Base-by-base conservation (phyloP, 1,140 invertebrate genomes). In the Drosophila micromelanica region DNA sequence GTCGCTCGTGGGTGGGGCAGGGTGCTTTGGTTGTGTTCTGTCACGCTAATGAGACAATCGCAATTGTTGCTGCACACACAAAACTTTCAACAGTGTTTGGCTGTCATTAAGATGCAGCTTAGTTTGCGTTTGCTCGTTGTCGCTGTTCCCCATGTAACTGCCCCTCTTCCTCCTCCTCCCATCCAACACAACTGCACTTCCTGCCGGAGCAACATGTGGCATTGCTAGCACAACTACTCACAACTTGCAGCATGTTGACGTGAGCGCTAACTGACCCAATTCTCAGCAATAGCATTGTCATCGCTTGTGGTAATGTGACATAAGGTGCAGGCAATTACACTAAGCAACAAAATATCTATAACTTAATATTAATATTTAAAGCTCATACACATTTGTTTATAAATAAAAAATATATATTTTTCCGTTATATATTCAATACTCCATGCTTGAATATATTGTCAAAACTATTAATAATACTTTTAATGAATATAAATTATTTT, bases 41-140 rank as follows among this genome's bases (percentile, higher is more conserved):
- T 79, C 78, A 62, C 82, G 75, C 84, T 87, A 87, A 87, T 87
- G 84, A 87, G 84, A 87, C 84, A 87, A 89, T 87, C 79, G 84
- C 82, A 71, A 89, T 82, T 87, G 80, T 71, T 80, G 59, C 23
- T 42, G 54, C 57, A 30, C 42, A 45, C 42, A 45, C 42, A 15
- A 40, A 76, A 84, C 80, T 84, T 80, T 85, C 51, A 23, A 46
- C 17, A 20, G 43, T 78, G 74, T 76, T 61, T 76, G 63, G 43
- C 55, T 78, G 75, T 71, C 82, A 89, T 87, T 89, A 79, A 82
- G 82, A 78, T 70, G 84, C 75, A 73, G 79, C 84, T 76, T 70
- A 75, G 59, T 64, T 55, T 71, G 27, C 60, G 38, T 55, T 30
- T 56, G 23, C 20, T 38, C 35, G 38, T 57, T 57, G 55, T 57